Base-by-base conservation (phyloP, 2,113 vertebrate species). In the Cyanistes caeruleus region DNA sequence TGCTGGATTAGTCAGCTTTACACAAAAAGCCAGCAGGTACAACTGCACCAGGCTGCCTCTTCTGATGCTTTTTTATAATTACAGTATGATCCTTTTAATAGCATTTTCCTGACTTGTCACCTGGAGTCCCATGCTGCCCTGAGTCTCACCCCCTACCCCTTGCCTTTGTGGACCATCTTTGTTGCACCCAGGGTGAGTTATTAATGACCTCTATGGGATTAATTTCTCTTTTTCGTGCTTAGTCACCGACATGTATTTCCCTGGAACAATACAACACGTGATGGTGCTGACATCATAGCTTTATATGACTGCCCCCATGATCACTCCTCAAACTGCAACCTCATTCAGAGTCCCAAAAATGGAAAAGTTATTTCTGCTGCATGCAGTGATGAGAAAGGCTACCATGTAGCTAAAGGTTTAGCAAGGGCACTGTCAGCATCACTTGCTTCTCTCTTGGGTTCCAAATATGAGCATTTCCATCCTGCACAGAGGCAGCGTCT, bases 401-500 rank as follows among this genome's bases (percentile, higher is more conserved):
- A 10, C 52, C 19, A 27, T 1, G 33, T n/a, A 69, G 46, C 30
- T 52, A 11, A 39, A 56, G 49, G 41, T 52, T 69, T 75, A 35
- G 17, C 31, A 41, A n/a, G 18, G 27, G 14, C 44, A 11, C 55
- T 11, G 27, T 24, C 64, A 43, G 58, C 18, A 6, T 5, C 0
- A 0, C 18, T 33, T 27, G 10, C 8, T 58, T 39, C 41, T 37
- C 58, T 35, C 30, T 18, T 13, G 13, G 18, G 14, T 70, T 18
- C 52, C 53, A 39, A n/a, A 58, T 31, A 31, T 5, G 23, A 0
- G 0, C 15, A 3, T 31, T 52, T 44, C 19, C 0, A 0, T 56
- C 13, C 22, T 15, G 33, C 0, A 0, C 39, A 8, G 48, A 7
- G 0, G 30, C 51, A 12, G 70, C 2, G 0, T 22, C n/a, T 4